Evolutionary conservation across 1,140 invertebrate species (phyloP).

Genomic region (Apis dorsata): DNA sequence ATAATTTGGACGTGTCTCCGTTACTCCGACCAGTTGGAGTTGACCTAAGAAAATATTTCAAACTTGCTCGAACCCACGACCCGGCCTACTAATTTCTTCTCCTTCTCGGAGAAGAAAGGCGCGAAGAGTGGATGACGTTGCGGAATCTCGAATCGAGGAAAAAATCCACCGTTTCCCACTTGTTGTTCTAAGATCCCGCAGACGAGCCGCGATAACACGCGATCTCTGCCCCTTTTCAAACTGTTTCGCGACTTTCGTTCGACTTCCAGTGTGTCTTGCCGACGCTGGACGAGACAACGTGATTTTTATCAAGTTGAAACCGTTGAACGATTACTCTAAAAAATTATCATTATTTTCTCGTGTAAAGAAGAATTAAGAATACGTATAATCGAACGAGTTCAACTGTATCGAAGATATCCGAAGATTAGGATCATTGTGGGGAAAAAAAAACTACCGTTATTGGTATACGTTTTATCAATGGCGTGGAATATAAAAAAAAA

Average conservation of each 20-base stretch:
- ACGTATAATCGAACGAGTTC: too few relatives aligned
- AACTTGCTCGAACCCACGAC: slow-evolving; percentile 9
- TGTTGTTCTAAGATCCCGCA: slow-evolving; percentile 44
- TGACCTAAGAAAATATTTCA: slow-evolving; percentile 68
- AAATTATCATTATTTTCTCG: too few relatives aligned
- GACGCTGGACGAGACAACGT: too few relatives aligned
- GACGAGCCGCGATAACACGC: slow-evolving; percentile 36
- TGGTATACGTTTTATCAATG: too few relatives aligned
- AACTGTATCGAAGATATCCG: too few relatives aligned
- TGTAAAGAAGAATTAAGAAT: too few relatives aligned
- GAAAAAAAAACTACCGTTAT: too few relatives aligned
- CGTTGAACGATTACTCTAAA: too few relatives aligned
- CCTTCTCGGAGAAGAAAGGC: slow-evolving; percentile 10
- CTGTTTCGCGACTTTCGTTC: background rate
- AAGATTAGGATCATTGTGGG: too few relatives aligned
- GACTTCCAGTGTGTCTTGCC: too few relatives aligned
- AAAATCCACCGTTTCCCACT: background rate
- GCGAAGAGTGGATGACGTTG: slow-evolving; percentile 24
- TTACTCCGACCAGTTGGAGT: slow-evolving; percentile 6
- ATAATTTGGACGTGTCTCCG: slow-evolving; percentile 52
- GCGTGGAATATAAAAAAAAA: too few relatives aligned
- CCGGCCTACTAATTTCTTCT: slow-evolving; percentile 37
- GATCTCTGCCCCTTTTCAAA: background rate
- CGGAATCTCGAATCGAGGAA: background rate
- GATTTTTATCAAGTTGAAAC: too few relatives aligned